Base-by-base conservation (phyloP, 2,797 vertebrate genomes). In the Aplochiton taeniatus region DNA sequence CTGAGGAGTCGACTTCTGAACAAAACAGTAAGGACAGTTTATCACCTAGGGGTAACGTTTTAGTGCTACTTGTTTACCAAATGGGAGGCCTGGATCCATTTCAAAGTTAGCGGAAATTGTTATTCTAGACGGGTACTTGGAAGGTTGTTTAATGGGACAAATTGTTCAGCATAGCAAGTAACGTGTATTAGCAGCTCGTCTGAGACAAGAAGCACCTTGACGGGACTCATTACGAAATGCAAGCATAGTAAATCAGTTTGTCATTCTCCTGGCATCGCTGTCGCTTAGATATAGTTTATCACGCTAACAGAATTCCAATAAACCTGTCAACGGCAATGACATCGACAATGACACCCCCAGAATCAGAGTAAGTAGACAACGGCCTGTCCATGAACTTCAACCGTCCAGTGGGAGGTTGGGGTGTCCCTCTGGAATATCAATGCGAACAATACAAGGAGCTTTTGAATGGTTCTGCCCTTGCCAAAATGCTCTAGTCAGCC, bases 131-230 rank as follows among this genome's bases (percentile, higher is more conserved):
- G 57, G 45, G 46, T 18, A 57, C 48, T 14, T 51, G 65, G 51
- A 72, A 45, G 31, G 31, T 47, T 56, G 50, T 46, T 52, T 60
- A 58, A 61, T 55, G 51, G 43, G 61, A 65, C 58, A 70, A 51
- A 61, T 13, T n/a, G 10, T 63, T 63, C 65, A 18, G 69, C 64
- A 73, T 65, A 75, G 56, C 44, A 58, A 52, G 54, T 42, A 54
- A 31, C 69, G 19, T 48, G 46, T 82, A 69, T 59, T 80, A 68
- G 79, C 69, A 58, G 52, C 67, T 48, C 9, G 61, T 61, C 72
- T 58, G 64, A 69, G 20, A 66, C 50, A 64, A 42, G 59, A 75
- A 82, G 67, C 81, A 87, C 84, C 76, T 87, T 84, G 75, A 83
- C 79, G 65, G 60, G 74, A 73, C 68, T 75, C 68, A 74, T 83